Conservation (phyloP, 2,888 invertebrate species). For the Mythimna pallens region DNA sequence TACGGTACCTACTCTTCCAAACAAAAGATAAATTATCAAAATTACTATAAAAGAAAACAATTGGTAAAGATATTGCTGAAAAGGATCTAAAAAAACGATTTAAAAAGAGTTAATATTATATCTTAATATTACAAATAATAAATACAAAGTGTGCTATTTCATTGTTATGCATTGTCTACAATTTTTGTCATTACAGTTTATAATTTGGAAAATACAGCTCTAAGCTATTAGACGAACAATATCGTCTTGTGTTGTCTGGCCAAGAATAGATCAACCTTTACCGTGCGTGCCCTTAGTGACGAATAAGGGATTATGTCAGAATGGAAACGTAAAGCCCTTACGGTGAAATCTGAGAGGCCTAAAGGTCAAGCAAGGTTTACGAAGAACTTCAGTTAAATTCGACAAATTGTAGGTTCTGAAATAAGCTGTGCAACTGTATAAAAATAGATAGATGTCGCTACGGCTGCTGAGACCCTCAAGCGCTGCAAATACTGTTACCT, state of each 20-base stretch:
- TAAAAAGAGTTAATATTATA: no score
- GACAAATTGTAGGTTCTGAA: neutral
- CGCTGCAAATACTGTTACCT: no score
- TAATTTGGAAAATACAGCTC: neutral
- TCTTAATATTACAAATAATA: no score
- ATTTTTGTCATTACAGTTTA: neutral
- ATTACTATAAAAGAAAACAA: no score
- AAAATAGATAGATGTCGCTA: neutral
- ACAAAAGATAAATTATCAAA: no score
- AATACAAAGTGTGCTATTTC: no score
- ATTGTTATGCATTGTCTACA: no score
- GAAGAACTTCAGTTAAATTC: slow-evolving; percentile 8
- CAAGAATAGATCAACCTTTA: slow-evolving; percentile 41
- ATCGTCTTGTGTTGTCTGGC: slow-evolving; percentile 9
- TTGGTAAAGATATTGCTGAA: no score
- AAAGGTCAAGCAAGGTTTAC: slow-evolving; percentile 32
- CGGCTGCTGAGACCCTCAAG: no score
- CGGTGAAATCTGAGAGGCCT: slow-evolving; percentile 20
- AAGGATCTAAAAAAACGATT: no score
- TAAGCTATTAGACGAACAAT: slow-evolving; percentile 19
- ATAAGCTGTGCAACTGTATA: neutral
- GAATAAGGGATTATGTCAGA: slow-evolving; percentile 38
- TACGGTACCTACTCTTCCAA: no score
- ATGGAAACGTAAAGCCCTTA: slow-evolving; percentile 41
- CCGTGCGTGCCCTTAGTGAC: slow-evolving; percentile 39